phyloP scores from a whole-genome alignment of 92 coral and sea anemone species.

The Palythoa grandis region DNA sequence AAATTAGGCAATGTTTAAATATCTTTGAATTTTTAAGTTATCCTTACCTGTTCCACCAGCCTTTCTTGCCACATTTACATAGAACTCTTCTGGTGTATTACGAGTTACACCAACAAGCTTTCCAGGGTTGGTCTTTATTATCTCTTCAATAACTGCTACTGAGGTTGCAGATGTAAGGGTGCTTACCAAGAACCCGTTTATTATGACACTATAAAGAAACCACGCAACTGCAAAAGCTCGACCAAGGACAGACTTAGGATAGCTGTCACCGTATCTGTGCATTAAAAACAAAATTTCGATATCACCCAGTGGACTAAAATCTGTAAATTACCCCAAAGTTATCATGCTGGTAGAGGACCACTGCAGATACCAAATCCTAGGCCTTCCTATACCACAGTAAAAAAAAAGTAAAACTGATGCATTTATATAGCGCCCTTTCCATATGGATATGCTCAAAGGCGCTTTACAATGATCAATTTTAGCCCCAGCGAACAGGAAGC shows the following conservation, averaged over 20 bases:
- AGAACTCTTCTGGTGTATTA: background rate
- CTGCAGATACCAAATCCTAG: too few species aligned
- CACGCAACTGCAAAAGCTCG: background rate
- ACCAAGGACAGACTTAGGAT: background rate
- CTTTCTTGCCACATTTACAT: background rate
- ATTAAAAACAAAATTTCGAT: background rate
- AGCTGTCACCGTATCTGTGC: constrained; percentile 3
- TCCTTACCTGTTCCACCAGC: background rate
- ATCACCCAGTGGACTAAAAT: too few species aligned
- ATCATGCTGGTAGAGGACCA: too few species aligned
- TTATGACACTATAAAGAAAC: background rate
- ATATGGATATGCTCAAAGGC: too few species aligned
- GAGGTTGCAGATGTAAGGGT: background rate
- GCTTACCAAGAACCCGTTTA: background rate
- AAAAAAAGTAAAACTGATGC: too few species aligned
- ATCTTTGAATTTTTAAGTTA: background rate
- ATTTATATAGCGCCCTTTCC: too few species aligned
- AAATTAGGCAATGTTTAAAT: background rate
- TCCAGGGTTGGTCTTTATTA: background rate
- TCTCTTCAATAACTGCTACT: background rate
- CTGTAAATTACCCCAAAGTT: too few species aligned
- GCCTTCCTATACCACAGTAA: too few species aligned
- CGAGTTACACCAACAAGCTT: background rate
- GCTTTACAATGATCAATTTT: too few species aligned
- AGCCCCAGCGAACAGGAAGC: too few species aligned